A percentile compares a stretch with the other conserved stretches of the same genome.
Conservation (phyloP, 2,888 invertebrate species). For the Gandaritis pyraliata region DNA sequence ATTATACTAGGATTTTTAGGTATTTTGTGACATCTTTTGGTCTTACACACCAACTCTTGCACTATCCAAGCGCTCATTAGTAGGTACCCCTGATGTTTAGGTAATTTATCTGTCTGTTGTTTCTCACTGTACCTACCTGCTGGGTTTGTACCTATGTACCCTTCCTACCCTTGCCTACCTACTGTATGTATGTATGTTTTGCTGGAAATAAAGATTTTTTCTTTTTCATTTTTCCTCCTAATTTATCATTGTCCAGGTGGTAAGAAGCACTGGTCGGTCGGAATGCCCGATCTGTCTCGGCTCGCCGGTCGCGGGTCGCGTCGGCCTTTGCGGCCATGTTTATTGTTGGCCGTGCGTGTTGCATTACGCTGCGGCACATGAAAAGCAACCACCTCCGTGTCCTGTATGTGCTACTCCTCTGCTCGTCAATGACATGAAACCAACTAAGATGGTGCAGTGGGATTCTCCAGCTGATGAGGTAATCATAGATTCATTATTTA, state of each 20-base stretch:
- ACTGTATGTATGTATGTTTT: too few species aligned
- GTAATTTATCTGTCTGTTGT: too few species aligned
- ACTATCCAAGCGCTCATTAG: too few species aligned
- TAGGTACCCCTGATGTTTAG: too few species aligned
- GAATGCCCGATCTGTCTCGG: conserved; percentile 97
- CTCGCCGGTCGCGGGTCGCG: conserved; percentile 93
- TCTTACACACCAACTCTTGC: too few species aligned
- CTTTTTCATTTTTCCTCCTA: neutral
- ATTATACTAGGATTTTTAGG: too few species aligned
- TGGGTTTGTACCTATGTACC: too few species aligned
- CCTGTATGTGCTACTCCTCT: conserved; percentile 96
- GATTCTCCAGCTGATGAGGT: conserved; percentile 70
- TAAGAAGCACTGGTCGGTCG: conserved; percentile 68
- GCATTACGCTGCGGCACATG: conserved; percentile 94
- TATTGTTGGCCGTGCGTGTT: conserved; percentile 98
- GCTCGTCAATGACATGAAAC: conserved; percentile 91
- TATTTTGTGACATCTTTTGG: too few species aligned
- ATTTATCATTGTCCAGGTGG: conserved; percentile 55
- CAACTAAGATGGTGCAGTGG: conserved; percentile 82
- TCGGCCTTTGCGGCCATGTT: conserved; percentile 97
- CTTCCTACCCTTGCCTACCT: too few species aligned
- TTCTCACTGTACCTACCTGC: too few species aligned
- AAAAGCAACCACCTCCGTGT: conserved; percentile 90
- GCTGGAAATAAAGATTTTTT: too few species aligned
- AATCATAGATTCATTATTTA: neutral